Evolutionary conservation across 2,888 invertebrate genomes (phyloP), one percentile per base, ranked within the genome.

Genomic region (Agrypnus murinus): DNA sequence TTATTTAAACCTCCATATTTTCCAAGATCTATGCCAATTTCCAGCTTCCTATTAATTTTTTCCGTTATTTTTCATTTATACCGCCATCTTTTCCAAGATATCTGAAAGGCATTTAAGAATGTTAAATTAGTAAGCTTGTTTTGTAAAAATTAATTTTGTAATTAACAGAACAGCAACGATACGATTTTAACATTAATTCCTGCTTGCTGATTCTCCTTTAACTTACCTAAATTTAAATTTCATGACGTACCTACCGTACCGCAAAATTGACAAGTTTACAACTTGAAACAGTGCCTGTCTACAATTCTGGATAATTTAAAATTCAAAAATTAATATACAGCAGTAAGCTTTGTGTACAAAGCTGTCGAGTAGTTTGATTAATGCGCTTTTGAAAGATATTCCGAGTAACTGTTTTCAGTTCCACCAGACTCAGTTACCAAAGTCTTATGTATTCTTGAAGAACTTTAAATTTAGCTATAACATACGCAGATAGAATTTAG

Each of bases 181-280:
- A 14, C 15, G 3, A 15, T 4, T 14, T 15, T 12, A 43, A 43
- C 15, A 43, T 43, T 43, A 43, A 43, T 43, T 15, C 14, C 8
- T 43, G 43, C 15, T 43, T 43, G 12, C 14, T 14, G 15, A 15
- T 14, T 15, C 14, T 6, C 1, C 15, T 10, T 9, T 9, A 9
- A 46, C 10, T 46, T 15, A 19, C 46, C 17, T 46, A 46, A 46
- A 46, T 43, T 43, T 43, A 43, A 43, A 43, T 43, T 15, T 43
- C 43, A 43, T 12, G 12, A 5, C 43, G 43, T 43, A 15, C 43
- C 14, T 43, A 15, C 43, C 14, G 12, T 43, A 15, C 12, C 14
- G 5, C 15, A 43, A 14, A 43, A 14, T 14, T 43, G 15, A 3
- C 43, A 43, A 12, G 14, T 43, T 14, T 43, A 43, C 12, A 43